Base-by-base conservation (phyloP, 2,888 invertebrate species). In the Lissocephala sabroskyi region DNA sequence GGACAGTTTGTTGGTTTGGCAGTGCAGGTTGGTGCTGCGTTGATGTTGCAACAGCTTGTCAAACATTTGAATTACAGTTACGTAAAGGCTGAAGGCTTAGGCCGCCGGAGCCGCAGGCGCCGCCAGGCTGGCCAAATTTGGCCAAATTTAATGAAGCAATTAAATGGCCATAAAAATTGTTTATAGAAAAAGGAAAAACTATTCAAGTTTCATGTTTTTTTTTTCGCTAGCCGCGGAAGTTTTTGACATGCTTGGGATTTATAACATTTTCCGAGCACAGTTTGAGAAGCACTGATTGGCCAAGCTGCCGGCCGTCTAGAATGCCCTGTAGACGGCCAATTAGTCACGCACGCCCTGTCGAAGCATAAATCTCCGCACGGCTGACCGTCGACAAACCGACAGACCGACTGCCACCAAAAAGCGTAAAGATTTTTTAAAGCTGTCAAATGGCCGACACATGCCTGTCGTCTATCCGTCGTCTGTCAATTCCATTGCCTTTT, bases 121-220 rank as follows among this genome's bases (percentile, higher is more conserved):
- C 37, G 37, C 37, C 37, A 37, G 16, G n/a, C 51, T 71, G 46
- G 48, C 80, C 80, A 75, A 79, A 80, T 80, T 80, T 79, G 80
- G 79, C 63, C 55, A 68, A 65, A 77, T 67, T 79, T 79, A 79
- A 80, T 79, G 80, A 79, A 80, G 79, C 79, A 79, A 79, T 79
- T 79, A 79, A 77, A 62, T 68, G 70, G 58, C 65, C 63, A 65
- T 59, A 59, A 65, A 65, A 62, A 50, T 44, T n/a, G n/a, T 43
- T 52, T 36, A 33, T 45, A 49, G 43, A 57, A 52, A 33, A 46
- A 45, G 44, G 40, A 43, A 29, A 18, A 55, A 47, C 55, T 46
- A 39, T 35, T 29, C 35, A 41, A 44, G 17, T 13, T 29, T 51
- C 33, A 49, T 45, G 60, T 54, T 19, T n/a, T 17, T 42, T 42